phyloP scores from a whole-genome alignment of 2,888 invertebrate genomes.

The Lepidonotus clava region DNA sequence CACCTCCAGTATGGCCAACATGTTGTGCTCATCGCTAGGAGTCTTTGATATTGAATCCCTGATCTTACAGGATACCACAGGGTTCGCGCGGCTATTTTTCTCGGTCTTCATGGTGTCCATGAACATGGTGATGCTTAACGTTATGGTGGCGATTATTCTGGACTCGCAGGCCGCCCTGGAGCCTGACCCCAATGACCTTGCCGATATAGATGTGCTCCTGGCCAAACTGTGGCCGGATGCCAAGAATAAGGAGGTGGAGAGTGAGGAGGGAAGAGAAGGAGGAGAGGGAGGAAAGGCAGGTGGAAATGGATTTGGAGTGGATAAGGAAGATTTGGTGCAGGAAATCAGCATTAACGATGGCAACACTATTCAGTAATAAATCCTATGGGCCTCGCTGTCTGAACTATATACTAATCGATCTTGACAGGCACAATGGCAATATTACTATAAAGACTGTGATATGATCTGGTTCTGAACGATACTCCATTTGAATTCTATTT shows the following conservation, averaged over 20 bases:
- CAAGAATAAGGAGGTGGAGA: background rate
- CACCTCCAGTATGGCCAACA: background rate
- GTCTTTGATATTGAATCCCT: background rate
- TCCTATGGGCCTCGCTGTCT: too few species aligned
- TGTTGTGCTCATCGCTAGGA: constrained; percentile 1
- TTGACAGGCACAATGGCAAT: too few species aligned
- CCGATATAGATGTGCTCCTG: background rate
- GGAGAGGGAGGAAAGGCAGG: background rate
- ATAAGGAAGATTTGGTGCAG: too few species aligned
- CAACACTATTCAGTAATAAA: too few species aligned
- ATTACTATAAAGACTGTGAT: too few species aligned
- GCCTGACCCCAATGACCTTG: background rate
- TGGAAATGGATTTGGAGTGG: too few species aligned
- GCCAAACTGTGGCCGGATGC: constrained; percentile 22
- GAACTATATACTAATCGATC: too few species aligned
- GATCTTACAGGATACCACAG: background rate
- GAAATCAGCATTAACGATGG: too few species aligned
- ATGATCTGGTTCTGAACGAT: too few species aligned
- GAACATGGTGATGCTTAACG: constrained; percentile 29
- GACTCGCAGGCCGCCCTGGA: background rate
- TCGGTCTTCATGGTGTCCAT: constrained; percentile 37
- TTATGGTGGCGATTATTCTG: constrained; percentile 28
- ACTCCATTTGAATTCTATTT: too few species aligned
- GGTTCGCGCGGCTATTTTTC: background rate
- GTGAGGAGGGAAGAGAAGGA: background rate